Evolutionary conservation across 2,888 invertebrate genomes (phyloP), one percentile per base, ranked within the genome.

Genomic region (Drosophila demipolita): DNA sequence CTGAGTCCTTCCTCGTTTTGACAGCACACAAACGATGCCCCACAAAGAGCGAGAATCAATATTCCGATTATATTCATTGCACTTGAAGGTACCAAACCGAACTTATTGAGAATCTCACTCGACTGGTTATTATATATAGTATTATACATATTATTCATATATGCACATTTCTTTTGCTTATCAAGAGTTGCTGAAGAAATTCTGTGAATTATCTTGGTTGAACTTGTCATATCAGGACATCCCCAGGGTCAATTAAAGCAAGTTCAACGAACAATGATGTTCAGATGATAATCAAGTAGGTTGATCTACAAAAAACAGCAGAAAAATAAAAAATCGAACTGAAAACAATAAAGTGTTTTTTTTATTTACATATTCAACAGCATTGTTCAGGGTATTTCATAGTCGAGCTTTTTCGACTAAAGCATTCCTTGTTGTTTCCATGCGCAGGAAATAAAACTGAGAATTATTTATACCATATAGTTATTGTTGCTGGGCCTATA

Each of bases 361-460:
- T 12, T 12, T 23, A 23, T 23, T 12, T 3, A 45, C 20, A 45
- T 12, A 45, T 42, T 20, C 1, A 12, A 7, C 1, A 2, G n/a
- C 1, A 20, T 11, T 42, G 2, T 42, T 11, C 6, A 11, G 11
- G 6, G 6, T 20, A 11, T 42, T 11, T n/a, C 4, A 3, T 42
- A 11, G n/a, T 42, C 42, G 42, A 42, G n/a, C 1, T n/a, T 1
- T 40, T 9, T 17, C 38, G 17, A 8, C 17, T 9, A 17, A 17
- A 17, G 2, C 17, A 9, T 38, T 17, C 17, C 17, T 17, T 3
- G 8, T 40, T 4, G n/a, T 9, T 40, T n/a, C n/a, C 7, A 15
- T 49, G 36, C 29, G 35, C 62, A 78, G 79, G 59, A 53, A 75
- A 66, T 63, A 78, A 75, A 73, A 78, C 57, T 32, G 32, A 35